Conservation (phyloP, 2,113 vertebrate species). For the Hassar affinis region DNA sequence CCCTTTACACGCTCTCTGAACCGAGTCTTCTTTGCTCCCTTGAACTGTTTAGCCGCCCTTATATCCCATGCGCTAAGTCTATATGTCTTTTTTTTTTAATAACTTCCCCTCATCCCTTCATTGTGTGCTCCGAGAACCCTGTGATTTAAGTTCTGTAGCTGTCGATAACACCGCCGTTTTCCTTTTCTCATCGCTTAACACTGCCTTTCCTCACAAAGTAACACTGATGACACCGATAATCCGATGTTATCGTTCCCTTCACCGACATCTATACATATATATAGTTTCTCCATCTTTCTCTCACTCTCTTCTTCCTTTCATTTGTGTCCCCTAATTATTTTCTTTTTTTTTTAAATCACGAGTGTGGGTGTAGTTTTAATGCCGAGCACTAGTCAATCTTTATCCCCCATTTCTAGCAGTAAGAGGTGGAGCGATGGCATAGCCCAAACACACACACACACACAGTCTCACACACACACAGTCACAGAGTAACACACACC, state of each 20-base stretch:
- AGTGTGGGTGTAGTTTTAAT: conserved; percentile 12
- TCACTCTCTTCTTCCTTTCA: too few relatives aligned
- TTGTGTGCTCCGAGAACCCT: neutral
- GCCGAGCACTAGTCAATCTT: conserved; percentile 3
- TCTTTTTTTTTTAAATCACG: neutral
- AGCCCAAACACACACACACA: neutral
- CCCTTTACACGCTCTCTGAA: conserved; percentile 44
- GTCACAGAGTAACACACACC: neutral
- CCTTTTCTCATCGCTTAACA: neutral
- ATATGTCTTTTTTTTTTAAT: neutral
- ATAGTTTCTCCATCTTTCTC: neutral
- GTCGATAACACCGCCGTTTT: neutral
- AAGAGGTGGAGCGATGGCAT: conserved; percentile 1
- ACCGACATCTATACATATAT: neutral
- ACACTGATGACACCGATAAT: neutral
- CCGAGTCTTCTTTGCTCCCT: neutral
- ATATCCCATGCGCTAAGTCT: neutral
- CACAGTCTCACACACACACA: neutral
- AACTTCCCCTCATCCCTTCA: neutral
- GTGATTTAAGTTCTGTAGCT: conserved; percentile 12
- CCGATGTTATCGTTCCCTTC: neutral
- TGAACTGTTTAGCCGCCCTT: conserved; percentile 34
- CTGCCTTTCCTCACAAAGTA: neutral
- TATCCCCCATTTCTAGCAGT: neutral
- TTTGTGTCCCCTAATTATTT: neutral